phyloP scores from a whole-genome alignment of 2,888 invertebrate species.

The Caenorhabditis doughertyi region DNA sequence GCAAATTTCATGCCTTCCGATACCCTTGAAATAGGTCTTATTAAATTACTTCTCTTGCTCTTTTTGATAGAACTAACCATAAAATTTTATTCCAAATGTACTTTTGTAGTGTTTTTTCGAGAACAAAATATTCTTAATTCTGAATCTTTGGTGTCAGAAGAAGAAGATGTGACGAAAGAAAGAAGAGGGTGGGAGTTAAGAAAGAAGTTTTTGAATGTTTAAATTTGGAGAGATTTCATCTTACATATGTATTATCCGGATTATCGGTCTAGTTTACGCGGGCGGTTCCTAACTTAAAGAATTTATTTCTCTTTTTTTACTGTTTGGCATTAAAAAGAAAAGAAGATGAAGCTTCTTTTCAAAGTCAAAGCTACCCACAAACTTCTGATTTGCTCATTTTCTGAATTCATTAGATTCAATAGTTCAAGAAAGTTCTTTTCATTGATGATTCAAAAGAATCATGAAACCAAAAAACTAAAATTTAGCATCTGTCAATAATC shows the following conservation, averaged over 20 bases:
- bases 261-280: constrained; percentile 31
- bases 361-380: no score
- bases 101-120: neutral
- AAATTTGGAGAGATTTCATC: constrained; percentile 5
- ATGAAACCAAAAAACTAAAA: neutral
- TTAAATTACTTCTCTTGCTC: constrained; percentile 30
- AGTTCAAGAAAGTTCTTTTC: no score
- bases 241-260: constrained; percentile 23
- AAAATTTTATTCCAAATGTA: neutral
- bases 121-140: neutral
- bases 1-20: constrained; percentile 23
- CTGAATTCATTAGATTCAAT: no score
- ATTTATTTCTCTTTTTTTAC: neutral
- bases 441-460: no score
- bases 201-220: neutral
- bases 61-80: neutral
- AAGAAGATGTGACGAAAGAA: neutral
- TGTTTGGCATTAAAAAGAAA: no score
- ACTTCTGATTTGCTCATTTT: no score
- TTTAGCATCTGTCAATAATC: neutral
- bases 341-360: neutral
- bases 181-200: neutral
- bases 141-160: constrained; percentile 21
- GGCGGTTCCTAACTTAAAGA: constrained; percentile 16
- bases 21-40: constrained; percentile 16